These are phyloP conservation scores for Notamacropus eugenii DNA, from an alignment of 2,797 vertebrate genomes.

Conservation along the genomic window DNA sequence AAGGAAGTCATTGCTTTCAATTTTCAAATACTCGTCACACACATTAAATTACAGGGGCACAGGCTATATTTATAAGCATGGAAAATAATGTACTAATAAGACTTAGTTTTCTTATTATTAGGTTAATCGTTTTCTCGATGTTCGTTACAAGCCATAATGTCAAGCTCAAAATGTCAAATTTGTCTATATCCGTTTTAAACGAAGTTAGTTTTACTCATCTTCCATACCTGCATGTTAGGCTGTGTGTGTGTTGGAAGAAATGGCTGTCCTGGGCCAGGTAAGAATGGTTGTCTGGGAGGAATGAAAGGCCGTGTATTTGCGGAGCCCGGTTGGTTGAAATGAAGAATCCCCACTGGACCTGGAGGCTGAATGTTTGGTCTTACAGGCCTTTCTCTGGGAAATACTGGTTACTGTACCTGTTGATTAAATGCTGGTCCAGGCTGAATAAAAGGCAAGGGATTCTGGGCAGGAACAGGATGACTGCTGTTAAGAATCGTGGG, in stretches of 20 bases:
- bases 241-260: constrained; percentile 91
- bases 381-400: constrained; percentile 91
- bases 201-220: neutral
- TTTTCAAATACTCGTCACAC: neutral
- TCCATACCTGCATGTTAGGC: constrained; percentile 93
- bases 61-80: neutral
- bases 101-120: neutral
- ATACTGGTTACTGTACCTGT: constrained; percentile 89
- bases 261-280: constrained; percentile 91
- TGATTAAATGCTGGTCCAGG: constrained; percentile 91
- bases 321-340: constrained; percentile 91
- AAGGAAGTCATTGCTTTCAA: neutral
- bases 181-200: neutral
- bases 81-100: neutral
- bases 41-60: neutral
- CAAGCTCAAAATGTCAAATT: neutral
- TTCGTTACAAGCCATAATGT: neutral
- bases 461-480: constrained; percentile 89
- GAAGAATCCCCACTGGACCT: constrained; percentile 90
- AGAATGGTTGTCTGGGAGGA: constrained; percentile 93
- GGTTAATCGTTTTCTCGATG: neutral
- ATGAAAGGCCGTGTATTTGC: constrained; percentile 90
- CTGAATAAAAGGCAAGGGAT: constrained; percentile 90
- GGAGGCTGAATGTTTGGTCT: constrained; percentile 91
- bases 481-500: constrained; percentile 90